Percentiles rank a stretch among this genome's conserved stretches.
These are phyloP conservation scores for fruit fly (Drosophila melanogaster) DNA, from an alignment of 1,140 invertebrate genomes.

Conservation along the genomic window Release_6_plus_ISO1_MT NC_004354.4:16114501-16115000, in stretches of 20 bases:
- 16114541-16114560: conserved; percentile 76
- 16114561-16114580: conserved; percentile 77
- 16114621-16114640: background rate
- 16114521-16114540: conserved; percentile 63
- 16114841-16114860: too few species aligned
- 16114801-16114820: too few species aligned
- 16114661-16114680: background rate
- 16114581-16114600: conserved; percentile 53
- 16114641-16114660: too few species aligned
- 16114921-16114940: background rate
- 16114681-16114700: background rate
- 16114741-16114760: background rate
- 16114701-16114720: conserved; percentile 5
- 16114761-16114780: too few species aligned
- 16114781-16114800: background rate
- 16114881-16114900: too few species aligned
- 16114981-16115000: conserved; percentile 1
- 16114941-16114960: background rate
- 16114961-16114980: background rate
- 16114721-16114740: background rate
- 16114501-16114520: conserved; percentile 23
- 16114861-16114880: too few species aligned
- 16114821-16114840: too few species aligned
- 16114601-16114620: conserved; percentile 8
- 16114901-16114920: background rate